phyloP scores from a whole-genome alignment of 2,888 invertebrate species.

The Cremastinae sp. region DNA sequence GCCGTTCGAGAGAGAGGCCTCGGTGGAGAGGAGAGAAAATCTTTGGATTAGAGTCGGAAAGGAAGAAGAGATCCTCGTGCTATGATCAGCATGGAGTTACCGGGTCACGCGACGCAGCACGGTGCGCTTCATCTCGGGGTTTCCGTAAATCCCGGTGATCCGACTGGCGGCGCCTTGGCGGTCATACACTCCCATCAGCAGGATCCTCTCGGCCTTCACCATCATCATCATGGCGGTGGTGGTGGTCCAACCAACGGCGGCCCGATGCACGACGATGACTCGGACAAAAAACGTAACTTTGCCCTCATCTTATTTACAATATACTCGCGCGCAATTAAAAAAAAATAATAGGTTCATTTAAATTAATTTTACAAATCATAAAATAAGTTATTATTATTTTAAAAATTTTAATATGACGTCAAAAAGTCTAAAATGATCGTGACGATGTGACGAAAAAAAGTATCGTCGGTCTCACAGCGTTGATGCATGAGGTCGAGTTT shows the following conservation, averaged over 20 bases:
- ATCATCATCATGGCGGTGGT: slow-evolving; percentile 74
- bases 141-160: slow-evolving; percentile 75
- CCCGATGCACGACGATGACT: slow-evolving; percentile 79
- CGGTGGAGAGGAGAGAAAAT: slow-evolving; percentile 67
- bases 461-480: no score
- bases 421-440: no score
- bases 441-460: no score
- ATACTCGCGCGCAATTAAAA: no score
- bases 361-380: no score
- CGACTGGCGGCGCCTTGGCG: slow-evolving; percentile 74
- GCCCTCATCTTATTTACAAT: no score
- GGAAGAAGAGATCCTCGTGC: slow-evolving; percentile 74
- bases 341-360: no score
- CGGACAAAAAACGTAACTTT: slow-evolving; percentile 79
- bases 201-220: slow-evolving; percentile 76
- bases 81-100: slow-evolving; percentile 80
- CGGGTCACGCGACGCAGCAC: slow-evolving; percentile 77
- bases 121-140: slow-evolving; percentile 77
- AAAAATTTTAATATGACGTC: no score
- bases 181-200: slow-evolving; percentile 78
- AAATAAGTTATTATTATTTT: no score
- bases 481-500: not conserved
- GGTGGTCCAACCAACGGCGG: slow-evolving; percentile 78
- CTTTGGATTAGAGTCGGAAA: slow-evolving; percentile 69
- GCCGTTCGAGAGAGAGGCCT: slow-evolving; percentile 70